Evolutionary conservation across 2,888 invertebrate genomes (phyloP), one percentile per base, ranked within the genome.

Genomic region (Diloba caeruleocephala): DNA sequence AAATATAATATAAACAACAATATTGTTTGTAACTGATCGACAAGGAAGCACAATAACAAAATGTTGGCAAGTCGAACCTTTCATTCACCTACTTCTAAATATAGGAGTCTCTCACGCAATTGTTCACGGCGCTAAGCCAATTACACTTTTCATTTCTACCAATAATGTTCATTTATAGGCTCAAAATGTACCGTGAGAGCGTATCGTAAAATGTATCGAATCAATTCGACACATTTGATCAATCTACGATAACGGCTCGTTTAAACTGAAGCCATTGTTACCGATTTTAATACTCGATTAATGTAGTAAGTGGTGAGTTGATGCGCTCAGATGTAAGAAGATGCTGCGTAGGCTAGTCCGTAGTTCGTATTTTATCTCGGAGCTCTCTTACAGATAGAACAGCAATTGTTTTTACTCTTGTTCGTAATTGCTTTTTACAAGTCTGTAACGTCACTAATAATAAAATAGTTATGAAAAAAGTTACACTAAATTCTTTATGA

Each of bases 231-330:
- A 36, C 60, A 51, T 42, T 62, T 45, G 43, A 59, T 60, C 56
- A 64, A 63, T 63, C 65, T 51, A 45, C 56, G 54, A 71, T 69
- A 67, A 57, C 42, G 53, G 50, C 64, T 54, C 74, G 73, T 73
- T 70, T 60, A 68, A 72, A 74, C 69, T 73, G 43, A 44, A 50
- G 46, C 53, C 49, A 65, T 74, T 75, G 72, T 79, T 78, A 66
- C 69, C 65, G 65, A 69, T 78, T 51, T 62, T 48, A 38, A 36
- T 33, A 39, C 28, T 49, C 46, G 28, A 54, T 61, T 55, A 37
- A 48, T 44, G 38, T 44, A 36, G 42, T 43, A 23, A 23, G 15
- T 9, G 7, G 1, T 12, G 9, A 23, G 21, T 14, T 42, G 23
- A n/a, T n/a, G n/a, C n/a, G n/a, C n/a, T n/a, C n/a, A n/a, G n/a